Conservation (phyloP, 2,113 vertebrate genomes). For the Cottus gobio region DNA sequence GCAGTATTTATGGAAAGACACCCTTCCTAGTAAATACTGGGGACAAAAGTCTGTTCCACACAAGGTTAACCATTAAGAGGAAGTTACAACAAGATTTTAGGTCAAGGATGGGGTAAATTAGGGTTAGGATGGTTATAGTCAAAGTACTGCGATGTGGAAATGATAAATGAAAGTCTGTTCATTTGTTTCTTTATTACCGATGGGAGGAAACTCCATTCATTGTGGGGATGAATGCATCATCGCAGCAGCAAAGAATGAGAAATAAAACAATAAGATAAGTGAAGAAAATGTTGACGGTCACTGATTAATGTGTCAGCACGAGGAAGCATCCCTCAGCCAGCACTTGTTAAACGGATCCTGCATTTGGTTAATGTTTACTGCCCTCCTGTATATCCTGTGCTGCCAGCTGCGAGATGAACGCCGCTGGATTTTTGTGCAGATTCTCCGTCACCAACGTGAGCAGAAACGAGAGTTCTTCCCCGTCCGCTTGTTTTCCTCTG, state of each 20-base stretch:
- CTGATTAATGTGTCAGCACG: constrained; percentile 36
- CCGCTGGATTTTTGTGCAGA: background rate
- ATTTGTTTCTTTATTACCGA: background rate
- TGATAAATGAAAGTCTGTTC: background rate
- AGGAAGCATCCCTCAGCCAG: background rate
- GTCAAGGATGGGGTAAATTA: background rate
- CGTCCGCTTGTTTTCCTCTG: background rate
- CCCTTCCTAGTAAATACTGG: too few relatives aligned
- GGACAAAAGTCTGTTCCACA: too few relatives aligned
- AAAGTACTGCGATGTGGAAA: background rate
- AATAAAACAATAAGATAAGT: background rate
- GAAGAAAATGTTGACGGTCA: background rate
- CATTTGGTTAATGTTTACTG: constrained; percentile 38
- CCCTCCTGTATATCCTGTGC: background rate
- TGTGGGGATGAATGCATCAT: background rate
- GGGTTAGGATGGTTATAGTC: background rate
- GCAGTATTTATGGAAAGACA: too few relatives aligned
- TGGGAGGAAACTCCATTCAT: background rate
- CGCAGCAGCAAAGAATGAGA: background rate
- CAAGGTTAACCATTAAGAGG: too few relatives aligned
- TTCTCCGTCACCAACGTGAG: background rate
- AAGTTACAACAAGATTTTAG: too few relatives aligned
- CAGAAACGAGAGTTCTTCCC: background rate
- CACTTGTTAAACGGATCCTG: background rate
- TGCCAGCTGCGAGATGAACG: background rate